Percentiles rank a stretch among this genome's conserved stretches.
phyloP scores from a whole-genome alignment of 2,113 vertebrate species.

The Anseranas semipalmata region DNA sequence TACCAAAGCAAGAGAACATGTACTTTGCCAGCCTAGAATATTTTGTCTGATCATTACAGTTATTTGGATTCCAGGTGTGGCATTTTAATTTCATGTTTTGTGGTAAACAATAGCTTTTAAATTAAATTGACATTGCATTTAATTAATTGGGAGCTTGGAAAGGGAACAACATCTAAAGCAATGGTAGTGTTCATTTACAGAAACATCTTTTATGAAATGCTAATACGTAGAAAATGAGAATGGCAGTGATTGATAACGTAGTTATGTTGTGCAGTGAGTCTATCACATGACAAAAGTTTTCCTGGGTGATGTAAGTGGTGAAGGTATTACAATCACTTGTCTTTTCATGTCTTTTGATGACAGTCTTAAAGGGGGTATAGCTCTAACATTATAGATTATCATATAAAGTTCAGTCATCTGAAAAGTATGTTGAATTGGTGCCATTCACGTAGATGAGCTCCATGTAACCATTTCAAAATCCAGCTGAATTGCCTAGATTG shows the following conservation, averaged over 20 bases:
- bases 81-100: not conserved
- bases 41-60: not conserved
- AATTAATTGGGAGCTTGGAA: not conserved
- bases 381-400: not conserved
- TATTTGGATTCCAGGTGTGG: not conserved
- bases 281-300: not conserved
- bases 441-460: not conserved
- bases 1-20: not conserved
- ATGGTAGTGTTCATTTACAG: not conserved
- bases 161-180: not conserved
- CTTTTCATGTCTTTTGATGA: not conserved
- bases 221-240: not conserved
- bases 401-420: not conserved
- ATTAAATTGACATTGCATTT: not conserved
- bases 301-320: not conserved
- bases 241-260: not conserved
- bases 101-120: not conserved
- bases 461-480: not conserved
- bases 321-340: not conserved
- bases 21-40: not conserved
- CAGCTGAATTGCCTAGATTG: not conserved
- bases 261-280: not conserved
- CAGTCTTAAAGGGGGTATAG: not conserved
- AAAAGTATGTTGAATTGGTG: not conserved
- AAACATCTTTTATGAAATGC: not conserved